Evolutionary conservation across 2,797 vertebrate genomes (phyloP), one percentile per base, ranked within the genome.

Genomic region (Lithobates sylvaticus): DNA sequence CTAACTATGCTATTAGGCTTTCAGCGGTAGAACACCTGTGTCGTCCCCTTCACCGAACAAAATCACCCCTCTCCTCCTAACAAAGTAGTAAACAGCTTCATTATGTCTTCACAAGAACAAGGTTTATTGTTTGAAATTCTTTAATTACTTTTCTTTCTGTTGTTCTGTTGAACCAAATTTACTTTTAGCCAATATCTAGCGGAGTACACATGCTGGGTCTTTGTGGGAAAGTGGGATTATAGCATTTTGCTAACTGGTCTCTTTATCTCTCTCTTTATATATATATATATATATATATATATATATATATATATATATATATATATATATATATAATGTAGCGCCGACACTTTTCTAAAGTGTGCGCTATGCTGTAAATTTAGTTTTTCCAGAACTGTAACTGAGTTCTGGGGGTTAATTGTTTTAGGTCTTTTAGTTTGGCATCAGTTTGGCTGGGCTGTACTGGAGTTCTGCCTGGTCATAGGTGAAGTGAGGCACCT

Each of bases 21-120:
- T 65, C 71, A 29, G 44, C 21, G 42, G 1, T 13, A 1, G 13
- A 81, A 72, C 79, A 81, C 79, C 79, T 81, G 79, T 34, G 2
- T n/a, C 5, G 5, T 27, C 34, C 34, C 7, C 23, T 44, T 26
- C 39, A 23, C 13, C 23, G 12, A 26, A 73, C 21, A 42, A 73
- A 47, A 44, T 23, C 23, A 4, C 23, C 71, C 34, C 27, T 34
- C 21, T 71, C 12, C 3, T 6, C 5, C 6, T 10, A 36, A 39
- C 18, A 10, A 36, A 34, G 21, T 39, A 26, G 39, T 12, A 15
- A 73, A n/a, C 10, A 18, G 39, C 36, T 44, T 73, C 71, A 73
- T 73, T 42, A n/a, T 12, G 36, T 44, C 23, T 73, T 73, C 71
- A 73, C 21, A 73, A 42, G 10, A 2, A 42, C 21, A 67, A 67